Percentiles rank a stretch among this genome's conserved stretches.
Evolutionary conservation across 2,113 vertebrate species (phyloP).

Genomic region (Pygoscelis adeliae): DNA sequence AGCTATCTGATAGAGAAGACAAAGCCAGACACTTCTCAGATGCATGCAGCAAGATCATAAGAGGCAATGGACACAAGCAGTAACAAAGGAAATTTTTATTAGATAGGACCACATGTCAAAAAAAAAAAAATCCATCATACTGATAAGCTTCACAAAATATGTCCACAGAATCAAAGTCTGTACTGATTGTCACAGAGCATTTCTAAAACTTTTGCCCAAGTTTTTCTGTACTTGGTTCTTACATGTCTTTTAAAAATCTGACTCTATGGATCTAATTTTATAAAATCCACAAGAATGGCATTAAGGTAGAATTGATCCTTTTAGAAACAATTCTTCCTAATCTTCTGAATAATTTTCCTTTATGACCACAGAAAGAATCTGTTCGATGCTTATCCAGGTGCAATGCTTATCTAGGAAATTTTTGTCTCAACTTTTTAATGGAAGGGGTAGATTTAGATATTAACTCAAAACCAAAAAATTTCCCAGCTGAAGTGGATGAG

Average conservation of each 20-base stretch:
- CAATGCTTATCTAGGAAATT: background rate
- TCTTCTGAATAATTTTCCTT: background rate
- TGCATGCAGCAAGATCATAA: background rate
- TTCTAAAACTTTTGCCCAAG: background rate
- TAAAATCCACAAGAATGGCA: background rate
- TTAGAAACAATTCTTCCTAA: background rate
- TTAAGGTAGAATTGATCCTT: background rate
- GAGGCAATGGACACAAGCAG: background rate
- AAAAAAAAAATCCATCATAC: background rate
- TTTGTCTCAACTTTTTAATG: background rate
- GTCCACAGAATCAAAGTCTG: background rate
- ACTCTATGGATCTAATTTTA: background rate
- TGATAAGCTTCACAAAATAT: background rate
- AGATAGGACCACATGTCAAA: background rate
- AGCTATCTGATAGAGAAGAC: background rate
- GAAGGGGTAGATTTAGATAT: background rate
- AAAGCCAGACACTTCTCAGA: background rate
- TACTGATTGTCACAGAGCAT: background rate
- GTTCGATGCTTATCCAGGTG: background rate
- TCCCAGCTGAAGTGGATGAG: background rate
- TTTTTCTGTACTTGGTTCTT: background rate
- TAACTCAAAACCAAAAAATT: background rate
- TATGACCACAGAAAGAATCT: background rate
- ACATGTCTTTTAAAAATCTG: background rate
- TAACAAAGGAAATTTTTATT: background rate